Base-by-base conservation (phyloP, 2,888 invertebrate genomes). In the Hoplodrina ambigua region DNA sequence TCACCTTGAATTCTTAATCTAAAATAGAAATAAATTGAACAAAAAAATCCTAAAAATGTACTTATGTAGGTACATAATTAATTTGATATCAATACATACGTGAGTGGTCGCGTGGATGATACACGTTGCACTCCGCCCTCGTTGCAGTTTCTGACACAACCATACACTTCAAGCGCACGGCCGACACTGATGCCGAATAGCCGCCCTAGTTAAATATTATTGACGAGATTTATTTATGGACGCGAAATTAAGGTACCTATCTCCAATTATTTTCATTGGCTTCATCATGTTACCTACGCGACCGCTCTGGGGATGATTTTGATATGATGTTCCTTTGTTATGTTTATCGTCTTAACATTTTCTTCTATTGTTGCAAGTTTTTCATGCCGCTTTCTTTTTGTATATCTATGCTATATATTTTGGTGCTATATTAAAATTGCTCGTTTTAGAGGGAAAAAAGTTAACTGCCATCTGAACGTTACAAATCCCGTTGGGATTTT, bases 101-200 rank as follows among this genome's bases (percentile, higher is more conserved):
- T 46, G 49, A 62, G n/a, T 59, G 59, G 20, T 33, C 58, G 8
- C 25, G 55, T 72, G 57, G 49, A 70, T 75, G 68, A 46, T 46
- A 65, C 50, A 50, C 44, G 60, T 25, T 62, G 64, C 70, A 52
- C 61, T 49, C 54, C 44, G 19, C 50, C 11, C 50, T 56, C 50
- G 44, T 65, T 81, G 77, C 71, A 73, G 33, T 82, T 73, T 65
- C 68, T 66, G 67, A 77, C 69, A 81, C 76, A 82, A 73, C 76
- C 79, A 70, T 64, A 66, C 73, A 55, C 72, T 64, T 60, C 69
- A 56, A 75, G 66, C 71, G 69, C 67, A 75, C 71, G 64, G 64
- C 54, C 65, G 37, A 69, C 64, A 73, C 80, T 82, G 73, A 67
- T 79, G 57, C 58, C 53, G 62, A 72, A 70, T 73, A 63, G 61